A percentile compares a stretch with the other conserved stretches of the same genome.
These are phyloP conservation scores for Drosophila siamana DNA, from an alignment of 2,888 invertebrate species.

Conservation along the genomic window DNA sequence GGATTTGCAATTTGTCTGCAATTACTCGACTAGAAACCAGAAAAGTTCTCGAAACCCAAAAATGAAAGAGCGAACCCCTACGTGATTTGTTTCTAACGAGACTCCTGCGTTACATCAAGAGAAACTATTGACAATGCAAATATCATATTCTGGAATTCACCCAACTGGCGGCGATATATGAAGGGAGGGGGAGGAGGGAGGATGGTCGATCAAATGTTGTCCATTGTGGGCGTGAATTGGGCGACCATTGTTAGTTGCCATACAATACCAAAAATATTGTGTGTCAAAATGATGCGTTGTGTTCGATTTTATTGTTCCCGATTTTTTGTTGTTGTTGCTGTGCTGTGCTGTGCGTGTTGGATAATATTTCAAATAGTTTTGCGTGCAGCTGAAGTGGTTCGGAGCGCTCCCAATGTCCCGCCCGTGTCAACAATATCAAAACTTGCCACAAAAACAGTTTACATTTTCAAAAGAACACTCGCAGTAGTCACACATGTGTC, in stretches of 20 bases:
- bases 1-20: constrained; percentile 72
- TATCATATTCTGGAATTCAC: constrained; percentile 66
- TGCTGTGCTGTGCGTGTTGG: constrained; percentile 46
- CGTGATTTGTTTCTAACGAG: constrained; percentile 80
- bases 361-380: constrained; percentile 73
- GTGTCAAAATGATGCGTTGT: constrained; percentile 63
- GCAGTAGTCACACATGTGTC: constrained; percentile 17
- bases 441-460: constrained; percentile 71
- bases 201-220: constrained; percentile 42
- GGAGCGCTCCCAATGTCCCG: constrained; percentile 25
- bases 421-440: constrained; percentile 50
- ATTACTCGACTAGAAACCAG: constrained; percentile 55
- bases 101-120: constrained; percentile 39
- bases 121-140: constrained; percentile 81
- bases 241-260: constrained; percentile 29
- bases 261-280: constrained; percentile 70
- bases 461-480: constrained; percentile 62
- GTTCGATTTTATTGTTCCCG: constrained; percentile 2
- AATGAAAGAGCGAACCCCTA: constrained; percentile 43
- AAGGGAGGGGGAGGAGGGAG: not conserved
- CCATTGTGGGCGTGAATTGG: constrained; percentile 44
- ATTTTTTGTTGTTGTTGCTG: constrained; percentile 25
- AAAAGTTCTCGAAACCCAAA: constrained; percentile 49
- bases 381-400: constrained; percentile 65
- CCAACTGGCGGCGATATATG: constrained; percentile 18